Evolutionary conservation across 1,140 invertebrate species (phyloP), one percentile per base, ranked within the genome.

Genomic region (Colletes latitarsis): DNA sequence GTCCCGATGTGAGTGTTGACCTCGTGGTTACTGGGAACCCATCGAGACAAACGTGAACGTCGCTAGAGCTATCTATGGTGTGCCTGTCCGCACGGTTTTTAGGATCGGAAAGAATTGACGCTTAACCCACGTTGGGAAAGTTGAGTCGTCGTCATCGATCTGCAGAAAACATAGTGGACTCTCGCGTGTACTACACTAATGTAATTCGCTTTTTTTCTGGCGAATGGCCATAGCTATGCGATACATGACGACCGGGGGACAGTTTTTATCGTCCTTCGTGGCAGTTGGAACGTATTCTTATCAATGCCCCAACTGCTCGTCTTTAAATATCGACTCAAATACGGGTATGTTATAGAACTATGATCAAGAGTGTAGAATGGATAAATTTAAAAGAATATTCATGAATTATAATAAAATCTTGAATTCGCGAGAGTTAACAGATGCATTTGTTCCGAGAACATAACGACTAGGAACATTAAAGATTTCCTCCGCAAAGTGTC

Each of bases 1-100:
- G 85, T 87, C 85, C 73, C 83, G 85, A 87, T 86, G 81, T 86
- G 81, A 87, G 81, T 86, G 69, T 86, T 80, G 85, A 86, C 81
- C 85, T 73, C 81, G 46, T 67, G 85, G 76, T 87, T 87, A 87
- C 85, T 63, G 81, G 81, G 85, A 87, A 87, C 74, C 77, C 84
- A 86, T 86, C 77, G 76, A 77, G 81, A 83, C 77, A 73, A 77
- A 58, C 63, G 68, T 66, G 68, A n/a, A 71, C 67, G 85, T 64
- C 52, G 77, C 77, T 81, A 86, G 49, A 83, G 64, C 85, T 86
- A 82, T 86, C 84, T 83, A 86, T 86, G 85, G 81, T 77, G 80
- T 82, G 66, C 41, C 75, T 55, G 83, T 43, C 55, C 62, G 76
- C 68, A 67, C 41, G 68, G 55, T 85, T 86, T 86, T 85, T 82